Conservation (phyloP, 1,140 invertebrate species). For the Macrosteles quadrilineatus region DNA sequence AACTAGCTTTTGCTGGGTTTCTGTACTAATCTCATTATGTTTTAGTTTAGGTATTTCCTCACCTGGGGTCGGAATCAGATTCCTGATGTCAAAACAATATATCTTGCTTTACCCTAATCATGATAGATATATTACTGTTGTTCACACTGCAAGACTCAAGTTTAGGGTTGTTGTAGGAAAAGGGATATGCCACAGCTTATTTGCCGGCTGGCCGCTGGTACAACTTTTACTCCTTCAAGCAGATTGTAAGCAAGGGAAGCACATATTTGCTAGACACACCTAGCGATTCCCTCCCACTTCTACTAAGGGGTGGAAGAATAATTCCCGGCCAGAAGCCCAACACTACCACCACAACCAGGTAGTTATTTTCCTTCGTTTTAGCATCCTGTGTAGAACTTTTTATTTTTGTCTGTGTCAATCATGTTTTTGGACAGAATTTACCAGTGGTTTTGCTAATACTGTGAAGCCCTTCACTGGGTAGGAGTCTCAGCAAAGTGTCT, state of each 20-base stretch:
- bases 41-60: too few relatives aligned
- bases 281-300: slow-evolving; percentile 64
- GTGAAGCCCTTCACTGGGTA: too few relatives aligned
- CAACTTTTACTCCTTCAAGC: slow-evolving; percentile 58
- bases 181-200: slow-evolving; percentile 59
- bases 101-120: too few relatives aligned
- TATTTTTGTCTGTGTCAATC: slow-evolving; percentile 15
- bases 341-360: slow-evolving; percentile 61
- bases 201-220: slow-evolving; percentile 76
- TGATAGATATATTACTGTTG: too few relatives aligned
- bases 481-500: too few relatives aligned
- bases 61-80: too few relatives aligned
- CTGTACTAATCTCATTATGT: too few relatives aligned
- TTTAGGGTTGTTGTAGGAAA: slow-evolving; percentile 41
- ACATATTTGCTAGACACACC: slow-evolving; percentile 58
- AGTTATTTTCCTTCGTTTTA: too few relatives aligned
- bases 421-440: too few relatives aligned
- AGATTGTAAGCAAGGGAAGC: slow-evolving; percentile 54
- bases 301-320: slow-evolving; percentile 71
- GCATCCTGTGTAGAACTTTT: slow-evolving; percentile 8
- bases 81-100: too few relatives aligned
- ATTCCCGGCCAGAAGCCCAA: slow-evolving; percentile 67
- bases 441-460: not conserved
- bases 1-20: too few relatives aligned
- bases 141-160: too few relatives aligned